A percentile compares a stretch with the other conserved stretches of the same genome.
Conservation (phyloP, 1,140 invertebrate species). For the Papilio xuthus region DNA sequence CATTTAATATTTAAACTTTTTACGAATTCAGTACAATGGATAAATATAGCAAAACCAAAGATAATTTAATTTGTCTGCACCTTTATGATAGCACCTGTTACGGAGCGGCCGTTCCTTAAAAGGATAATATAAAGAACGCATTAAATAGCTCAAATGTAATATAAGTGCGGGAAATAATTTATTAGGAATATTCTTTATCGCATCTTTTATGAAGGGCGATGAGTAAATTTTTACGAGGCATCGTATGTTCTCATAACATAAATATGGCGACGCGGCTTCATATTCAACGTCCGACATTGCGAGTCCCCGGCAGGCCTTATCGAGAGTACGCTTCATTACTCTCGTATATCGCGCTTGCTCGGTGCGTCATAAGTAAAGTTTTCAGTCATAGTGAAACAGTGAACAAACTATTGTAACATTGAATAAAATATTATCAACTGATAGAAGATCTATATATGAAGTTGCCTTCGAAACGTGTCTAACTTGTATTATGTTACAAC, state of each 20-base stretch:
- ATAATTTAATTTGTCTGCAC: background rate
- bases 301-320: conserved; percentile 16
- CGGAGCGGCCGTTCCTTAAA: background rate
- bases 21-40: background rate
- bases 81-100: background rate
- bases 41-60: background rate
- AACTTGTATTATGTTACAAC: background rate
- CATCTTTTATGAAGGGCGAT: conserved; percentile 23
- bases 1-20: background rate
- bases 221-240: conserved; percentile 21
- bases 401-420: conserved; percentile 4
- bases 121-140: background rate
- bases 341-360: background rate
- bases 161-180: conserved; percentile 6
- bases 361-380: background rate
- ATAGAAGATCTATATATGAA: background rate
- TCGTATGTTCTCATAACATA: conserved; percentile 28
- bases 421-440: background rate
- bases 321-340: conserved; percentile 16
- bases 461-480: too few relatives aligned
- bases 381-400: background rate
- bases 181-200: conserved; percentile 17
- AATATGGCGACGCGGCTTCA: conserved; percentile 21
- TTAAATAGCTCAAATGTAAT: background rate
- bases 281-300: conserved; percentile 19